Base-by-base conservation (phyloP, 2,797 vertebrate species). In the Sylvia borin region DNA sequence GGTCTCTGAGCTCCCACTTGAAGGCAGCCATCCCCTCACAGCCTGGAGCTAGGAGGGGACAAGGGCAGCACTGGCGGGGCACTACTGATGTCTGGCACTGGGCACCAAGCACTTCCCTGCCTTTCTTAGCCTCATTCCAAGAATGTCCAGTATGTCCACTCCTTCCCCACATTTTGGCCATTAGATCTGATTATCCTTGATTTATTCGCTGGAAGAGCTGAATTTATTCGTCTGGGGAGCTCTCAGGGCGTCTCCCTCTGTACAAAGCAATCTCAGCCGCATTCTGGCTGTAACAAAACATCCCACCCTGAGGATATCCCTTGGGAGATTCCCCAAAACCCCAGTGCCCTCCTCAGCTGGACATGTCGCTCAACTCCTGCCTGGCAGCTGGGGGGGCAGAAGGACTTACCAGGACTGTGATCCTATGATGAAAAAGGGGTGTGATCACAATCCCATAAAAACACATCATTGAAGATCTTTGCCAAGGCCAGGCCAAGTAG, bases 21-120 rank as follows among this genome's bases (percentile, higher is more conserved):
- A n/a, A 34, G 45, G 10, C 64, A 38, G 57, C 45, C 0, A 0
- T 31, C 17, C 42, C 11, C 19, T 74, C 13, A 0, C 8, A 57
- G 68, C 34, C 55, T 42, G 65, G 67, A 1, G 7, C 26, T 53
- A 31, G 74, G 15, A 45, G 32, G 47, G 54, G 27, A 40, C 18
- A 16, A 62, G 34, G 72, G 42, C 68, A 58, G 58, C 40, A 1
- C 1, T 18, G 70, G 57, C 65, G 32, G 66, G 36, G 19, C 27
- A 26, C 11, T 25, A 1, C 16, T 0, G 9, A 31, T 66, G 31
- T 75, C 75, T 40, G 75, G 55, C 32, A 26, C 19, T 7, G 25
- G 61, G 36, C 40, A 31, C 57, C 6, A 2, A 9, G 8, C 1
- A 9, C 29, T 50, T 32, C 19, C 16, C 58, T 2, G 15, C 22